phyloP scores from a whole-genome alignment of 53 echinoderm and acorn worm species.

The Crossaster papposus region DNA sequence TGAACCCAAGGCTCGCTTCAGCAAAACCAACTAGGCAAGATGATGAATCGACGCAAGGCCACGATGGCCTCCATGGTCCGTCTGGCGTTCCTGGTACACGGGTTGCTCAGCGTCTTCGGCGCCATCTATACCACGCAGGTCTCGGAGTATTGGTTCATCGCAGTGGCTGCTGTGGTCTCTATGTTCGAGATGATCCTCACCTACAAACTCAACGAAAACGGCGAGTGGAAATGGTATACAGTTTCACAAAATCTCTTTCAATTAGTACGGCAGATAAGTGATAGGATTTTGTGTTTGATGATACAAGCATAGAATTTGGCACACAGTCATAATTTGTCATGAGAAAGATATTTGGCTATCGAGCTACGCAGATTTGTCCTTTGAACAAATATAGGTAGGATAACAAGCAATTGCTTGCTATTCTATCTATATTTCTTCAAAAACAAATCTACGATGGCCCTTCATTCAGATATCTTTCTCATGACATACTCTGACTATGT shows the following conservation, averaged over 20 bases:
- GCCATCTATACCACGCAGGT: conserved; percentile 80
- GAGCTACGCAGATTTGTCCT: too few relatives aligned
- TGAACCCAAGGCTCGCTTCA: background rate
- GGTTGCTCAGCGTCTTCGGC: conserved; percentile 72
- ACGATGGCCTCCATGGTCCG: conserved; percentile 78
- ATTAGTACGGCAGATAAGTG: too few relatives aligned
- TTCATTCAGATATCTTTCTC: too few relatives aligned
- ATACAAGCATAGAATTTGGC: too few relatives aligned
- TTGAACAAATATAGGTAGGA: too few relatives aligned
- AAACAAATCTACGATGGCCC: too few relatives aligned
- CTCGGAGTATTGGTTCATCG: conserved; percentile 86
- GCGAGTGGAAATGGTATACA: conserved; percentile 95
- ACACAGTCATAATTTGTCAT: too few relatives aligned
- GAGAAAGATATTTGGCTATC: too few relatives aligned
- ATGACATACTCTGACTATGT: too few relatives aligned
- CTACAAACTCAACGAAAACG: conserved; percentile 79
- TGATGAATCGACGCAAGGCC: conserved; percentile 72
- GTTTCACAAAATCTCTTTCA: background rate
- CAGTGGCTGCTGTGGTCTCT: conserved; percentile 69
- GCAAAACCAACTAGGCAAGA: conserved; percentile 19
- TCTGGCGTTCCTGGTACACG: conserved; percentile 77
- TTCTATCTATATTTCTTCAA: too few relatives aligned
- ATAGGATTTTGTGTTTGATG: too few relatives aligned
- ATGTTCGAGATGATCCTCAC: conserved; percentile 87
- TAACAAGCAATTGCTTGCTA: too few relatives aligned